Percentiles rank a stretch among this genome's conserved stretches.
Conservation (phyloP, 2,113 vertebrate genomes). For the Trochalopteron elliotii region DNA sequence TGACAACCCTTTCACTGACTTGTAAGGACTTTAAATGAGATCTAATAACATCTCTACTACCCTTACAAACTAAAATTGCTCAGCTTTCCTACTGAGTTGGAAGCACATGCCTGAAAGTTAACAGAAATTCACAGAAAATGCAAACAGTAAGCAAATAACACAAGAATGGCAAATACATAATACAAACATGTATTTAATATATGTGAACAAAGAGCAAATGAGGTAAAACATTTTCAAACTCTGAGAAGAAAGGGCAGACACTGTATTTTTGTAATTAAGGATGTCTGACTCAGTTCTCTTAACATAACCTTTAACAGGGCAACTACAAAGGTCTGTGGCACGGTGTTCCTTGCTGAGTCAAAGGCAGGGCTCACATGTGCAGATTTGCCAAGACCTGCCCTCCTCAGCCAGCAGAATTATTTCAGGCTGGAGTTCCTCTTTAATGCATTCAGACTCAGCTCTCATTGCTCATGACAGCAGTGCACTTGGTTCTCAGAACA, state of each 20-base stretch:
- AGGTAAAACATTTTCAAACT: neutral
- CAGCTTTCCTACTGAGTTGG: neutral
- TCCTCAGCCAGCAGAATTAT: neutral
- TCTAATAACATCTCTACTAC: neutral
- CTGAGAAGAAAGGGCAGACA: neutral
- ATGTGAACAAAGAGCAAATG: neutral
- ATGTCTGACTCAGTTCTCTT: neutral
- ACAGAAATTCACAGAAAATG: neutral
- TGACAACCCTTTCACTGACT: neutral
- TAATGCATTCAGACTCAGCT: neutral
- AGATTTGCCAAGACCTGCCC: constrained; percentile 41
- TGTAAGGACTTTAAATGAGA: neutral
- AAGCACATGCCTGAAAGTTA: neutral
- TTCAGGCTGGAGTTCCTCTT: neutral
- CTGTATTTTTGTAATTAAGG: neutral
- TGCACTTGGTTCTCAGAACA: neutral
- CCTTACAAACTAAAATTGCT: neutral
- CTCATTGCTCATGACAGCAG: neutral
- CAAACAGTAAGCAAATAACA: neutral
- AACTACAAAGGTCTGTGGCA: neutral
- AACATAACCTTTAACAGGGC: neutral
- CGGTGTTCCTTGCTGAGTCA: neutral
- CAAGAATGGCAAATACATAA: neutral
- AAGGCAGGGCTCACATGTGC: neutral
- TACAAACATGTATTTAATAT: neutral